Base-by-base conservation (phyloP, 2,797 vertebrate genomes). In the Eulemur albifrons region DNA sequence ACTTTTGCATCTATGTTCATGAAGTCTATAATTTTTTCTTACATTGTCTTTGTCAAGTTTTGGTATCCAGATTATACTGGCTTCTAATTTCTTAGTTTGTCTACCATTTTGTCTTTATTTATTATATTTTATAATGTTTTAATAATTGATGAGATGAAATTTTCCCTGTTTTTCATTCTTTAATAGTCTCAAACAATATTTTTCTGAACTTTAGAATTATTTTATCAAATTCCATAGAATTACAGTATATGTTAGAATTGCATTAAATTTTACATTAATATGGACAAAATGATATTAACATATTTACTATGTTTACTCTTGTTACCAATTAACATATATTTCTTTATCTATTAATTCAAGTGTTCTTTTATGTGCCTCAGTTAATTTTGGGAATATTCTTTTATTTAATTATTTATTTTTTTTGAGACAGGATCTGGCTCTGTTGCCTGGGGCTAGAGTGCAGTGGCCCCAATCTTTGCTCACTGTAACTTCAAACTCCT, bases 121-220 rank as follows among this genome's bases (percentile, higher is more conserved):
- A 91, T 9, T 83, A 45, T 86, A 69, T 73, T 72, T 82, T 91
- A 48, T 32, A 69, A 67, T 50, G 57, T 77, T 77, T 95, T 95
- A 23, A 73, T 83, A 91, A 59, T 40, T 92, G 43, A 87, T 57
- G 25, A 79, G 18, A 88, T 57, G 86, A 89, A 80, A 84, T 35
- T 81, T 50, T 72, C 20, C 63, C 17, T 4, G 0, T 43, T 95
- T 97, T 90, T 90, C 48, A 83, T 82, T 94, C 69, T 83, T 92
- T 4, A 83, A 35, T 93, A 87, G 14, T 76, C 25, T 91, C 50
- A 86, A 79, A 85, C 70, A 95, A 69, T 69, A 72, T 67, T 95
- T 89, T 85, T 88, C 80, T 84, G 20, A 93, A 75, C 25, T 81
- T 93, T 52, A 82, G 3, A 93, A 80, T 67, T 73, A 95, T 81